Evolutionary conservation across 2,888 invertebrate species (phyloP).

Genomic region (Xiphydria camelus): DNA sequence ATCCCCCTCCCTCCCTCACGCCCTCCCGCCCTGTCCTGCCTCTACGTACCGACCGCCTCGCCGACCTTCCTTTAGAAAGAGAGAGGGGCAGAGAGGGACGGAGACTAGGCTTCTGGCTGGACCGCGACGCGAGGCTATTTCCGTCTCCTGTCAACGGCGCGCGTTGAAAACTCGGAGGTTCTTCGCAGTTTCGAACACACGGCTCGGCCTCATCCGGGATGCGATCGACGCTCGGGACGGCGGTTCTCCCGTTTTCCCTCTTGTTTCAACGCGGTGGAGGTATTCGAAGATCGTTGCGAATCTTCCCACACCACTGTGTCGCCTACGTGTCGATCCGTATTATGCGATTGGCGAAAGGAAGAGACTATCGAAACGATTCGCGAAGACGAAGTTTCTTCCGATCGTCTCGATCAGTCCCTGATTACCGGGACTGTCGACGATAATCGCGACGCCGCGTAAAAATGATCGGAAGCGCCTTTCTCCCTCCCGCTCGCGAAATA

Average conservation of each 20-base stretch:
- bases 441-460: too few species aligned
- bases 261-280: too few species aligned
- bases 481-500: too few species aligned
- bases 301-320: too few species aligned
- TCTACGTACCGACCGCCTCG: neutral
- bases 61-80: conserved; percentile 24
- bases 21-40: neutral
- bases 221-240: neutral
- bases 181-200: neutral
- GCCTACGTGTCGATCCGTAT: too few species aligned
- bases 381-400: too few species aligned
- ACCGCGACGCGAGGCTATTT: conserved; percentile 27
- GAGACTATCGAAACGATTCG: too few species aligned
- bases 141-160: conserved; percentile 26
- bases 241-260: neutral
- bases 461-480: too few species aligned
- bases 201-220: neutral
- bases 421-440: too few species aligned
- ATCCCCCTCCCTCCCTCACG: neutral
- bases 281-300: too few species aligned
- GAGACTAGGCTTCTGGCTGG: conserved; percentile 14
- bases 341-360: too few species aligned
- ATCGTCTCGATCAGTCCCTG: too few species aligned
- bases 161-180: conserved; percentile 13
- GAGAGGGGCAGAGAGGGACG: conserved; percentile 10